Percentiles rank a stretch among this genome's conserved stretches.
These are phyloP conservation scores for Agrochola lychnidis DNA, from an alignment of 2,888 invertebrate species.

Conservation along the genomic window DNA sequence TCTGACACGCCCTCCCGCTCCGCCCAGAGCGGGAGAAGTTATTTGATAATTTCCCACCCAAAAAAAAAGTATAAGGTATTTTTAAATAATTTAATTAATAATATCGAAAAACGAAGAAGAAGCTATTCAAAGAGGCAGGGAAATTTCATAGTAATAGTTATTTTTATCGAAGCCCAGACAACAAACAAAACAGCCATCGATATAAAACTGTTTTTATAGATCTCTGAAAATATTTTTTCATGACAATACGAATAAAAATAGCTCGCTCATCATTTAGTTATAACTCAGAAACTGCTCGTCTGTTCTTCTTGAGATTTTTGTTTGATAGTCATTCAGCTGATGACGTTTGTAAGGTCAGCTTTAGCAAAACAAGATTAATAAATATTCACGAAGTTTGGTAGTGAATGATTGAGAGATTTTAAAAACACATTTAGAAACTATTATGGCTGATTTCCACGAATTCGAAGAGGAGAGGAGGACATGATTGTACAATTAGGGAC, in stretches of 20 bases:
- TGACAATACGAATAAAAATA: conserved; percentile 44
- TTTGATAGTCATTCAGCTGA: conserved; percentile 11
- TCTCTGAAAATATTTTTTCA: conserved; percentile 33
- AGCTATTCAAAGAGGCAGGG: too few species aligned
- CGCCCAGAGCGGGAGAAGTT: too few species aligned
- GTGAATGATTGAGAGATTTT: neutral
- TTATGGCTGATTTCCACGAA: neutral
- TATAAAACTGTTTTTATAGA: conserved; percentile 28
- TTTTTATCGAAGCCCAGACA: conserved; percentile 24
- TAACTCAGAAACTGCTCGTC: conserved; percentile 19
- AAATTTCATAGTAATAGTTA: conserved; percentile 17
- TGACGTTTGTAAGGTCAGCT: conserved; percentile 1
- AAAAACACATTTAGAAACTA: neutral
- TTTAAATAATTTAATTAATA: too few species aligned
- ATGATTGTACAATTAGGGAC: neutral
- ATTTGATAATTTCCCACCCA: too few species aligned
- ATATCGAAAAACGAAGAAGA: neutral
- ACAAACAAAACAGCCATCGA: conserved; percentile 15
- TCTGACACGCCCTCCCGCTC: too few species aligned
- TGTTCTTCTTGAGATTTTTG: neutral
- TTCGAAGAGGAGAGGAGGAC: neutral
- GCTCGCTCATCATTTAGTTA: conserved; percentile 19
- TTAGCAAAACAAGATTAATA: conserved; percentile 1
- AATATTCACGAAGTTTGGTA: neutral
- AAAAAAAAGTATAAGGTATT: too few species aligned